Conservation (phyloP, 2,888 invertebrate genomes). For the Pristionchus entomophagus region DNA sequence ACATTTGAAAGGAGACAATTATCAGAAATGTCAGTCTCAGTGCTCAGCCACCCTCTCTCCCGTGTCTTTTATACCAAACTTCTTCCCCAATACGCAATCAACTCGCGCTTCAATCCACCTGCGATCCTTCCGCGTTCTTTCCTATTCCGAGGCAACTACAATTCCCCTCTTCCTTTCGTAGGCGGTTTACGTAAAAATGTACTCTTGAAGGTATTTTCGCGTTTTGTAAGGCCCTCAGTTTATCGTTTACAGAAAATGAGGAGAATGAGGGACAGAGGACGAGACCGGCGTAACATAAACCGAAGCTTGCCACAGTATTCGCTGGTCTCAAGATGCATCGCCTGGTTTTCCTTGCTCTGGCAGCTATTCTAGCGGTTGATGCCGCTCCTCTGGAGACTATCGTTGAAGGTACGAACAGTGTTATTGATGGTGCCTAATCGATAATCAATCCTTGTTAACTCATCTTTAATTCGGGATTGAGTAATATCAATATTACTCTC, state of each 20-base stretch:
- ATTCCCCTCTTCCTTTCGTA: not conserved
- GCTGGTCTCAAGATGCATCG: not conserved
- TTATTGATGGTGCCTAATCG: no score
- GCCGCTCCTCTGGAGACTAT: not conserved
- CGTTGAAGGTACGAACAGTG: not conserved
- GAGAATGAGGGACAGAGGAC: not conserved
- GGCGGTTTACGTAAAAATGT: not conserved
- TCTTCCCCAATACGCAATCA: no score
- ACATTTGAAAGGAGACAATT: no score
- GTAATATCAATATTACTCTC: no score
- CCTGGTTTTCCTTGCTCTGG: not conserved
- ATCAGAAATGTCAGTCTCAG: no score
- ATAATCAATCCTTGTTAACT: no score
- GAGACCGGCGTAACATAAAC: not conserved
- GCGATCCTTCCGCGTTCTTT: conserved; percentile 25
- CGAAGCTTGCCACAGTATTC: not conserved
- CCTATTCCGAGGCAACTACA: not conserved
- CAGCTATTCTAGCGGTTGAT: not conserved
- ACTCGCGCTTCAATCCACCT: not conserved
- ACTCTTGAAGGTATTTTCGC: not conserved
- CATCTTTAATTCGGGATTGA: no score
- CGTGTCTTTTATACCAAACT: not conserved
- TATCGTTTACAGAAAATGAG: conserved; percentile 33
- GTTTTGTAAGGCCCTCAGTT: no score
- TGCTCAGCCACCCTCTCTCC: not conserved